These are phyloP conservation scores for Cynoglossus semilaevis DNA, from an alignment of 2,113 vertebrate species.

Conservation along the genomic window DNA sequence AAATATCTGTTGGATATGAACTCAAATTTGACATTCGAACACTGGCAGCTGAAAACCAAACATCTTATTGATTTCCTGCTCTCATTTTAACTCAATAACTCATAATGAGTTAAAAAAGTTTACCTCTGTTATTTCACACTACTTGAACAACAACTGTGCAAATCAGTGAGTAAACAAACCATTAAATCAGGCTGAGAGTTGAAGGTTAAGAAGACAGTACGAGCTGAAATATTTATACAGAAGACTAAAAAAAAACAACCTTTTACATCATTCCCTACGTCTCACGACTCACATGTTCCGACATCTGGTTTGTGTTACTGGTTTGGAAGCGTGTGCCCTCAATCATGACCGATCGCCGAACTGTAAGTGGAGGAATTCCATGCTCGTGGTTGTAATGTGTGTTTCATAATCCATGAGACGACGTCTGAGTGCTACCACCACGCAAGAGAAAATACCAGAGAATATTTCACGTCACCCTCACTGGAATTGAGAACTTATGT, in stretches of 20 bases:
- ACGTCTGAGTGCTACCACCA: not conserved
- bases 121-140: too few relatives aligned
- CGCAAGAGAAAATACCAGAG: conserved; percentile 3
- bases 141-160: too few relatives aligned
- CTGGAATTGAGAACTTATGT: not conserved
- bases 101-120: too few relatives aligned
- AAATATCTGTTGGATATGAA: too few relatives aligned
- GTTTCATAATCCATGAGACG: not conserved
- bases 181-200: not conserved
- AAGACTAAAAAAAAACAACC: not conserved
- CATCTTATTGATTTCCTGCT: too few relatives aligned
- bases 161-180: not conserved
- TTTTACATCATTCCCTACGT: not conserved
- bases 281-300: not conserved
- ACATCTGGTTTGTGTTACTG: conserved; percentile 15
- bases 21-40: too few relatives aligned
- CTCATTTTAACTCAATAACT: too few relatives aligned
- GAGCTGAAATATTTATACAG: not conserved
- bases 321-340: not conserved
- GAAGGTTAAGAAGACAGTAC: not conserved
- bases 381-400: not conserved
- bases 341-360: conserved; percentile 9
- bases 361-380: conserved; percentile 20
- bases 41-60: not conserved
- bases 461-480: conserved; percentile 9